Base-by-base conservation (phyloP, 2,113 vertebrate species). In the Gopherus flavomarginatus region DNA sequence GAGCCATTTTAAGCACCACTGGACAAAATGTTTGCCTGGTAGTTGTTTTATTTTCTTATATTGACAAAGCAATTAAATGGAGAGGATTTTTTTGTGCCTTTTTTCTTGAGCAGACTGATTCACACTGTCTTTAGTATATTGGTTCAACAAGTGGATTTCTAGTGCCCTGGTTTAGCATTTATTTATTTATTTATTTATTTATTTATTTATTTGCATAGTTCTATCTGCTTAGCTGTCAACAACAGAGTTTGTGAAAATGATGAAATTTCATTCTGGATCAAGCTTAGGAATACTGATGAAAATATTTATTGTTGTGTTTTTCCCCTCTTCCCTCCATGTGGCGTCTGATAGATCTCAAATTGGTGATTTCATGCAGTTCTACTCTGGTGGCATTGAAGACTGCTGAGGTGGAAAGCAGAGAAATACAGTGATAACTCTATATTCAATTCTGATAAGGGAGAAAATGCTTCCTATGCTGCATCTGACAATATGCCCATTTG, bases 61-160 rank as follows among this genome's bases (percentile, higher is more conserved):
- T 83, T 88, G 95, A 95, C 93, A 95, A 85, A 96, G 72, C 81
- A 96, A 96, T 97, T 95, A 95, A 90, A 90, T 92, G 13, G 94
- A 94, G 83, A 69, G 2, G 38, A 62, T 80, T 82, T 42, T 86
- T 94, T 97, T 96, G 92, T 26, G 88, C 26, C 75, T 47, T 89
- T 89, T 80, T 5, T 87, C 87, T 93, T 53, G 57, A 90, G 29
- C 24, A 90, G 17, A 90, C 81, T 57, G 56, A 84, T 83, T 96
- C 22, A 72, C 72, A 69, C 4, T 50, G 85, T 85, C 85, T 97
- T 93, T 93, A 85, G 19, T 27, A 75, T 29, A 3, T 6, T 0
- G 0, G 88, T 49, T 87, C 47, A 54, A 89, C 3, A 90, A 87
- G 56, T 11, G 6, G 1, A 24, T 7, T 82, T 90, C 31, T 72